Conservation (phyloP, 2,113 vertebrate species). For the Micromys minutus region DNA sequence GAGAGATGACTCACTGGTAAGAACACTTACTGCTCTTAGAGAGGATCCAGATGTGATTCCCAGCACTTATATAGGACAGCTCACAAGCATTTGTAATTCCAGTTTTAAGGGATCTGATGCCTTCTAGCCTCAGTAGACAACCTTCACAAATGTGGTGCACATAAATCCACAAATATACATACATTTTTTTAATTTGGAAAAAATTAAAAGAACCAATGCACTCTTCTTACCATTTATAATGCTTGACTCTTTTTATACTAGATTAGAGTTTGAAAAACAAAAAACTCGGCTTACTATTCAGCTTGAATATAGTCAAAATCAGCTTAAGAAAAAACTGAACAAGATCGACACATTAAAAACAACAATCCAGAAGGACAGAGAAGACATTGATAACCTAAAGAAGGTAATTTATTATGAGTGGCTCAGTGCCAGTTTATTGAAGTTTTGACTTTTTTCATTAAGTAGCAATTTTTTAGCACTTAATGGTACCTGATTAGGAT, state of each 20-base stretch:
- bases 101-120: not conserved
- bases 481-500: not conserved
- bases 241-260: slow-evolving; percentile 79
- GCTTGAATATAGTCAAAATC: slow-evolving; percentile 89
- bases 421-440: not conserved
- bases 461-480: not conserved
- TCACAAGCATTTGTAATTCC: not conserved
- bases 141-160: not conserved
- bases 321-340: slow-evolving; percentile 86
- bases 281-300: slow-evolving; percentile 88
- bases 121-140: not conserved
- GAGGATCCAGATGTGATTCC: not conserved
- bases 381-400: slow-evolving; percentile 80
- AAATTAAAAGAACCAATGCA: not conserved
- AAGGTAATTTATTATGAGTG: slow-evolving; percentile 83
- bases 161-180: not conserved
- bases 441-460: not conserved
- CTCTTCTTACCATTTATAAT: slow-evolving; percentile 32
- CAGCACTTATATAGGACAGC: not conserved
- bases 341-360: slow-evolving; percentile 83
- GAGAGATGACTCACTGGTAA: not conserved
- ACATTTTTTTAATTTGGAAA: not conserved
- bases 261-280: slow-evolving; percentile 95
- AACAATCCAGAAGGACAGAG: slow-evolving; percentile 84
- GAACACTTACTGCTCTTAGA: not conserved